phyloP scores from a whole-genome alignment of 1,140 invertebrate species.

The Palaemon carinicauda region DNA sequence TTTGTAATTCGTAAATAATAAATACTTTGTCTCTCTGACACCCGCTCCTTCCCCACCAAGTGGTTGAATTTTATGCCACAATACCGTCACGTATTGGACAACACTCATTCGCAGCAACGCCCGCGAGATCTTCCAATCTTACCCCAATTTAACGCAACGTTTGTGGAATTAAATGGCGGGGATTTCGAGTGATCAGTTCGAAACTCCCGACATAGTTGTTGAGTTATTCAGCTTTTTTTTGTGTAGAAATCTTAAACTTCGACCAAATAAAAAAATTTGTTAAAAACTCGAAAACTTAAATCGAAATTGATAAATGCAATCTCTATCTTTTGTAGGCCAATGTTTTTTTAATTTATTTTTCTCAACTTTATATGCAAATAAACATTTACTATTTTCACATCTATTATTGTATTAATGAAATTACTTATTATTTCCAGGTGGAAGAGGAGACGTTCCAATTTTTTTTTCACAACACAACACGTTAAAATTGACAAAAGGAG shows the following conservation, averaged over 20 bases:
- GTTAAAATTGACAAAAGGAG: not conserved
- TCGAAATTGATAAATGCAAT: not conserved
- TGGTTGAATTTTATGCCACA: no score
- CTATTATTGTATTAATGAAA: slow-evolving; percentile 15
- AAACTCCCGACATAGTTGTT: slow-evolving; percentile 12
- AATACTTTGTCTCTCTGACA: no score
- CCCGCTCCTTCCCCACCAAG: no score
- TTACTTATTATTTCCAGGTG: slow-evolving; percentile 12
- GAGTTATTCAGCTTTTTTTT: slow-evolving; percentile 7
- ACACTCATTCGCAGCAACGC: no score
- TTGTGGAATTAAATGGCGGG: no score
- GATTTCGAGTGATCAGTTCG: no score
- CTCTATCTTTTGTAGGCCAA: not conserved
- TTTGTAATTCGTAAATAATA: no score
- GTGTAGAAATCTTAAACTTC: not conserved
- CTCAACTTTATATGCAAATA: slow-evolving; percentile 5
- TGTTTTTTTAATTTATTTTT: slow-evolving; percentile 11
- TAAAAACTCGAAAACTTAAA: no score
- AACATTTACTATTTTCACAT: slow-evolving; percentile 13
- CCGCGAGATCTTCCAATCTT: no score
- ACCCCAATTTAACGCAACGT: no score
- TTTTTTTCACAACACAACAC: not conserved
- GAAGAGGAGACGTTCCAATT: slow-evolving; percentile 14
- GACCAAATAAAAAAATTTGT: not conserved
- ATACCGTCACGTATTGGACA: no score